Evolutionary conservation across 2,113 vertebrate species (phyloP).

Genomic region (Pollachius pollachius): DNA sequence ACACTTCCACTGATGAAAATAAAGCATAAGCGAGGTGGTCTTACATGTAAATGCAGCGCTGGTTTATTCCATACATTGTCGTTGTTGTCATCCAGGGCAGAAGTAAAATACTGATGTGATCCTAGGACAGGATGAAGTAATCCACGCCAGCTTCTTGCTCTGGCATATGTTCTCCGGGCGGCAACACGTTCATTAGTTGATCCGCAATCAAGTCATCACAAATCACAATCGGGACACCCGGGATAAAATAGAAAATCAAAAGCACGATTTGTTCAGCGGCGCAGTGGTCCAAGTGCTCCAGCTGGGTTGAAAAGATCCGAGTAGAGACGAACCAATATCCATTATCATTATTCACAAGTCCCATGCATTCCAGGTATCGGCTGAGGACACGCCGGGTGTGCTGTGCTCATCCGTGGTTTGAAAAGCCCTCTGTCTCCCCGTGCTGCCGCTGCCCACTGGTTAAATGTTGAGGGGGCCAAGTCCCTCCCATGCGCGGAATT

Average conservation of each 20-base stretch:
- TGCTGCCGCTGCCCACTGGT: constrained; percentile 48
- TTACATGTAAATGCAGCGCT: constrained; percentile 76
- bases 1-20: background rate
- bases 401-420: constrained; percentile 43
- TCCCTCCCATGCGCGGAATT: constrained; percentile 46
- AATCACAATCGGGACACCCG: background rate
- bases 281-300: no score
- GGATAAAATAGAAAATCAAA: background rate
- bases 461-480: constrained; percentile 52
- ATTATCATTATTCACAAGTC: constrained; percentile 33
- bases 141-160: constrained; percentile 38
- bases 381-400: constrained; percentile 2
- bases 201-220: constrained; percentile 4
- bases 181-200: constrained; percentile 5
- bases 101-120: constrained; percentile 29
- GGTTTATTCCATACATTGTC: constrained; percentile 75
- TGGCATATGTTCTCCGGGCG: constrained; percentile 34
- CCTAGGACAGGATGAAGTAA: constrained; percentile 43
- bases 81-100: constrained; percentile 17
- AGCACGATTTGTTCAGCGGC: no score
- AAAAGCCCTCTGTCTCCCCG: constrained; percentile 50
- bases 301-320: constrained; percentile 18
- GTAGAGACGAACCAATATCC: constrained; percentile 42
- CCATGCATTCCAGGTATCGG: background rate
- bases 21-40: background rate